Evolutionary conservation across 1,140 invertebrate genomes (phyloP).

Genomic region (Saccostrea echinata): DNA sequence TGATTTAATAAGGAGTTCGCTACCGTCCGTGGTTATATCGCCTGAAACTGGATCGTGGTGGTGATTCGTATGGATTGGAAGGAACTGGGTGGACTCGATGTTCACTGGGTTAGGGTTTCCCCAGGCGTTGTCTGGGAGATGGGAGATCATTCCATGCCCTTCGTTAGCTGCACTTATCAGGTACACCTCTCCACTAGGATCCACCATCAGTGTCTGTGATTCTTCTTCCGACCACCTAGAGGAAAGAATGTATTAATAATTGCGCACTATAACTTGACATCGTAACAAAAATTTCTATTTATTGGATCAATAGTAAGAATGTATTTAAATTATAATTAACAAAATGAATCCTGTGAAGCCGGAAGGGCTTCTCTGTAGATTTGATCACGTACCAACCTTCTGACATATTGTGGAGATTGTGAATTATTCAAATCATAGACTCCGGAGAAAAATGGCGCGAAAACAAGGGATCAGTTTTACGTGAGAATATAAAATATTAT

Average conservation of each 20-base stretch:
- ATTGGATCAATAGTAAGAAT: too few relatives aligned
- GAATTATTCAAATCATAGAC: too few relatives aligned
- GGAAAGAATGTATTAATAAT: background rate
- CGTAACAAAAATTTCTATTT: too few relatives aligned
- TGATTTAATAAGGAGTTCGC: slow-evolving; percentile 63
- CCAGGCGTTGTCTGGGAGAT: slow-evolving; percentile 56
- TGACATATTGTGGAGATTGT: too few relatives aligned
- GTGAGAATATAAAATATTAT: too few relatives aligned
- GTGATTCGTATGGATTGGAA: slow-evolving; percentile 55
- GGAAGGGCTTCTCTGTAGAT: too few relatives aligned
- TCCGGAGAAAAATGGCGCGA: too few relatives aligned
- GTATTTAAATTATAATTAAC: too few relatives aligned
- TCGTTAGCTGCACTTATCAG: slow-evolving; percentile 53
- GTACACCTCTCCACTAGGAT: slow-evolving; percentile 55
- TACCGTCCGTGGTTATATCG: slow-evolving; percentile 68
- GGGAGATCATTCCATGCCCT: slow-evolving; percentile 50
- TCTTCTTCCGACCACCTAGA: slow-evolving; percentile 58
- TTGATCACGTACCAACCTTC: too few relatives aligned
- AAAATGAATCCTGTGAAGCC: too few relatives aligned
- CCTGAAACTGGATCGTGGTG: slow-evolving; percentile 67
- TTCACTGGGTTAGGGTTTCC: slow-evolving; percentile 46
- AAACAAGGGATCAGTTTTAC: too few relatives aligned
- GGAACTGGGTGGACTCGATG: background rate
- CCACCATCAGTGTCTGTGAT: slow-evolving; percentile 56
- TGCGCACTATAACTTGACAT: too few relatives aligned